Conservation (phyloP, 2,113 vertebrate genomes). For the Entelurus aequoreus region DNA sequence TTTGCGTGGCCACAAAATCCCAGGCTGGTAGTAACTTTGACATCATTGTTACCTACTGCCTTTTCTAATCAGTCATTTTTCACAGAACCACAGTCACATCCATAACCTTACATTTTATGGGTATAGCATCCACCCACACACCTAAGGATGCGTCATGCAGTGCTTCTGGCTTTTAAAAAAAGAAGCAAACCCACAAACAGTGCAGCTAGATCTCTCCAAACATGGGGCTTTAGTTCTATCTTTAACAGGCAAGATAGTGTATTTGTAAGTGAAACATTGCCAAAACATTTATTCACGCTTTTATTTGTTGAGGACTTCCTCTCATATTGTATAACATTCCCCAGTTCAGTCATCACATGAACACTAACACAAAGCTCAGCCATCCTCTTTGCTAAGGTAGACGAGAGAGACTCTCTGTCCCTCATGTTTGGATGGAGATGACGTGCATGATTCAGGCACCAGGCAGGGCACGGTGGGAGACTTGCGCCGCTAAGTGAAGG, state of each 20-base stretch:
- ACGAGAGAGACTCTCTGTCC: constrained; percentile 77
- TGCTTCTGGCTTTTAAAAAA: constrained; percentile 75
- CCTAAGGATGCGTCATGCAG: constrained; percentile 80
- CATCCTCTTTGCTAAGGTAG: constrained; percentile 35
- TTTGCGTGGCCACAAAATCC: constrained; percentile 6
- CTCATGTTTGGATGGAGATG: constrained; percentile 88
- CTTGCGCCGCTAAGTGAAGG: constrained; percentile 77
- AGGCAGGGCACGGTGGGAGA: constrained; percentile 81
- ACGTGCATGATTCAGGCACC: constrained; percentile 85
- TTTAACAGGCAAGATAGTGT: constrained; percentile 40
- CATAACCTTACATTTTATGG: background rate
- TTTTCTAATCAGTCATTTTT: constrained; percentile 27
- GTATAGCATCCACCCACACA: background rate
- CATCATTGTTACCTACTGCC: constrained; percentile 5
- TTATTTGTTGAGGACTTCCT: constrained; percentile 57
- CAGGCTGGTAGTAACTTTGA: constrained; percentile 1
- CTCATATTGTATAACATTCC: constrained; percentile 57
- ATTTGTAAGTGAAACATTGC: constrained; percentile 39
- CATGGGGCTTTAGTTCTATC: constrained; percentile 48
- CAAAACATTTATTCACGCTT: constrained; percentile 68
- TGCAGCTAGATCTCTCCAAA: constrained; percentile 71
- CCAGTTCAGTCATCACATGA: constrained; percentile 70
- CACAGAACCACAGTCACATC: constrained; percentile 16
- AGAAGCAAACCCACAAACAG: constrained; percentile 66
- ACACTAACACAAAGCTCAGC: constrained; percentile 65